These are phyloP conservation scores for Tragelaphus scriptus DNA, from an alignment of 2,113 vertebrate genomes.

Conservation along the genomic window DNA sequence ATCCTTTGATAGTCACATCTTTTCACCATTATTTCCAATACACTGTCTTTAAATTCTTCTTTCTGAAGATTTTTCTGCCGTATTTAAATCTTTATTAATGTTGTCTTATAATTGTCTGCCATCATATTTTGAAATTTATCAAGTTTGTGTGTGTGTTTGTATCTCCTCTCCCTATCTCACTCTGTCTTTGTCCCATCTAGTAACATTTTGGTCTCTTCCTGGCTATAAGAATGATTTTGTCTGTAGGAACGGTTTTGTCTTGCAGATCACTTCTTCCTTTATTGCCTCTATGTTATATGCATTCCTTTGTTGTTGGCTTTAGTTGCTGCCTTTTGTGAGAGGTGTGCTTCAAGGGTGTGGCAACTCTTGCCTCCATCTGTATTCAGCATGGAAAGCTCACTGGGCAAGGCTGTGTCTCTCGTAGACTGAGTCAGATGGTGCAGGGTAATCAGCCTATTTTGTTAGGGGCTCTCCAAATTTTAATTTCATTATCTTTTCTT, in stretches of 20 bases:
- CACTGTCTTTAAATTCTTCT: background rate
- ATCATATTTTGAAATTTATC: background rate
- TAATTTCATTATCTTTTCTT: background rate
- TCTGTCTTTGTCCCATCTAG: background rate
- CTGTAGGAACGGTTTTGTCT: background rate
- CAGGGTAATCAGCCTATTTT: background rate
- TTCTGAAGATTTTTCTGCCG: background rate
- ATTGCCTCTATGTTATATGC: background rate
- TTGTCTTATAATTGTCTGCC: background rate
- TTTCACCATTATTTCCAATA: background rate
- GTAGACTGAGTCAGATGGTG: background rate
- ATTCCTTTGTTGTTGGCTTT: background rate
- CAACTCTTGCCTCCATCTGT: background rate
- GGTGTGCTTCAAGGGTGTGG: background rate
- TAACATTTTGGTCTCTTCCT: background rate
- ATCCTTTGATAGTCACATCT: background rate
- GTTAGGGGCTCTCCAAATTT: background rate
- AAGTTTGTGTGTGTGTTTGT: background rate
- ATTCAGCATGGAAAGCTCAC: background rate
- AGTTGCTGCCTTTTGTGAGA: background rate
- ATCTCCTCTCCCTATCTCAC: background rate
- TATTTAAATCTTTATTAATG: background rate
- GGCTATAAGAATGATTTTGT: background rate
- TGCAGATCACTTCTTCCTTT: background rate
- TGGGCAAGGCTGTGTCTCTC: background rate